phyloP scores from a whole-genome alignment of 2,888 invertebrate species.

The Leptopilina drosophilae region DNA sequence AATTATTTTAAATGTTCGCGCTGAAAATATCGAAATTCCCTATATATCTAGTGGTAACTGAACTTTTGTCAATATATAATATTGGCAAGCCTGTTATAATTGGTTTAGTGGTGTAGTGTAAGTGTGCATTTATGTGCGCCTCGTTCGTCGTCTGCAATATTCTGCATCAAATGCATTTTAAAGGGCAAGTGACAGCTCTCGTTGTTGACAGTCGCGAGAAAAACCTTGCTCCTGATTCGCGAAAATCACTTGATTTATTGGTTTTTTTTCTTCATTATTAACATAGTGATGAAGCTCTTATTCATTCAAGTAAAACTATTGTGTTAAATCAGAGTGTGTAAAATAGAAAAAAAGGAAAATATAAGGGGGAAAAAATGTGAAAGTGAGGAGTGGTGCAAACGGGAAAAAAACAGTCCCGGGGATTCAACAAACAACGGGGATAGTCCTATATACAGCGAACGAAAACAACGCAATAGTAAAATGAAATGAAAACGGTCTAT shows the following conservation, averaged over 20 bases:
- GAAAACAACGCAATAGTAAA: background rate
- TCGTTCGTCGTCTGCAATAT: constrained; percentile 4
- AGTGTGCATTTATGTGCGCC: background rate
- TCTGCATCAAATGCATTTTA: constrained; percentile 5
- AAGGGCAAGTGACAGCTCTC: constrained; percentile 13
- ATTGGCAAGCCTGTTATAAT: background rate
- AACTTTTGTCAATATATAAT: background rate
- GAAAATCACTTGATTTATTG: background rate
- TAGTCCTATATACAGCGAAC: background rate
- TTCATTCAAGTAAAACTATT: background rate
- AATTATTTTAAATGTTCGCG: no score
- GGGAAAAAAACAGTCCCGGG: background rate
- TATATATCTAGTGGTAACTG: background rate
- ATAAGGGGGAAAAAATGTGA: constrained; percentile 3
- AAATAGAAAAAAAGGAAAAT: no score
- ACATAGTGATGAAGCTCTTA: background rate
- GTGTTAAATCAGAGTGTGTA: background rate
- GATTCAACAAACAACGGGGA: constrained; percentile 26
- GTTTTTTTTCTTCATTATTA: background rate
- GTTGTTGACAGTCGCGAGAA: constrained; percentile 32
- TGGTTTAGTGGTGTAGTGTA: constrained; percentile 1
- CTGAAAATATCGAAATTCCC: background rate
- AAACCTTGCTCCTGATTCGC: background rate
- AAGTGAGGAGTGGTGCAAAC: constrained; percentile 14
- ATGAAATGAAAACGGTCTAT: background rate